phyloP scores from a whole-genome alignment of 1,140 invertebrate genomes.

The Chionoecetes opilio region DNA sequence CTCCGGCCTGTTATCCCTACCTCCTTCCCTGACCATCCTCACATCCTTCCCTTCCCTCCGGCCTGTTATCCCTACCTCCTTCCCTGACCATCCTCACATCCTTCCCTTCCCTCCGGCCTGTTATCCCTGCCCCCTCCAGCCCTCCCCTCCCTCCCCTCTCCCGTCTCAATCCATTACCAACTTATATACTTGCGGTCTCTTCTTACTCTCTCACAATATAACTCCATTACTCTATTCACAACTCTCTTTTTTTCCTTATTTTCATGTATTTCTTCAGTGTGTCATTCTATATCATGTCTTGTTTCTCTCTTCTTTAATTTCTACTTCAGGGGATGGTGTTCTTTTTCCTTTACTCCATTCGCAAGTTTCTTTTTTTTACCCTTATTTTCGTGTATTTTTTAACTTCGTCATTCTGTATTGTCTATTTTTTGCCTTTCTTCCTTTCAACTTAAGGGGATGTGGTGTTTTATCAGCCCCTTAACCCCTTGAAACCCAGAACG shows the following conservation, averaged over 20 bases:
- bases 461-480: too few species aligned
- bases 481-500: too few species aligned
- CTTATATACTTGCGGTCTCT: background rate
- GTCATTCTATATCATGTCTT: background rate
- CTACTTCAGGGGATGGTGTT: too few species aligned
- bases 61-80: background rate
- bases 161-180: background rate
- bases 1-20: background rate
- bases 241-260: background rate
- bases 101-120: background rate
- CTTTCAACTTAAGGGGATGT: too few species aligned
- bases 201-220: background rate
- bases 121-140: background rate
- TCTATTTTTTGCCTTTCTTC: too few species aligned
- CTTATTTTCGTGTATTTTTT: too few species aligned
- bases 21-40: background rate
- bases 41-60: background rate
- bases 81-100: background rate
- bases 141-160: slow-evolving; percentile 42
- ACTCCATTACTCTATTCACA: too few species aligned
- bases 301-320: background rate
- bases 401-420: too few species aligned
- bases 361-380: too few species aligned
- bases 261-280: too few species aligned
- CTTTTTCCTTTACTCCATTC: too few species aligned